Evolutionary conservation across 2,797 vertebrate species (phyloP), one percentile per base, ranked within the genome.

Genomic region (Catostomus latipinnis): DNA sequence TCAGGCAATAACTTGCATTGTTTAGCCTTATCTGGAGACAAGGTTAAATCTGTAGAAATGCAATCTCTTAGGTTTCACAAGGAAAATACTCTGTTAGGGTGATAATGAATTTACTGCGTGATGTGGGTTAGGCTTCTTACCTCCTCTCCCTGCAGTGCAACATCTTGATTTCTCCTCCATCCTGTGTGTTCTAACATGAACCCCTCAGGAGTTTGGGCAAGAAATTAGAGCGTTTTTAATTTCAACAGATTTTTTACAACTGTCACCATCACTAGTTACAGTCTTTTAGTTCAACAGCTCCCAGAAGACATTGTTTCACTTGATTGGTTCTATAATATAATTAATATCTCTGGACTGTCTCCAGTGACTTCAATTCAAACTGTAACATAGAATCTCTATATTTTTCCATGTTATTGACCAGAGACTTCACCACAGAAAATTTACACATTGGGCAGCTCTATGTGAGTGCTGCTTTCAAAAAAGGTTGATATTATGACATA

Each of bases 141-240:
- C 65, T 76, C 53, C 43, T 8, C 79, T 34, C 34, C 63, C 74
- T 69, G 46, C 58, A 18, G 54, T 50, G 71, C 8, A 67, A 68
- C 69, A 74, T 85, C 76, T 69, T 76, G 80, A 81, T 78, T 63
- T 84, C 34, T 73, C 73, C 46, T 76, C 65, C 50, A 10, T 56
- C 68, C 49, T 62, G 53, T 85, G 80, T 75, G 81, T 82, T 76
- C 67, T 71, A 49, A 82, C 73, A 83, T 77, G 52, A 82, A 80
- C 81, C 70, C 83, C 16, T 14, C 49, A 79, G 75, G 77, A 84
- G 77, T 86, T 74, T 76, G 80, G 72, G 43, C 74, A 79, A 77
- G 9, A 79, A 74, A 75, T 70, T 18, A 57, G 5, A 43, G 18
- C 13, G 76, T 56, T 71, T 80, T 78, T 76, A 58, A 22, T 74